Evolutionary conservation across 2,888 invertebrate genomes (phyloP).

Genomic region (Philopedon plagiatum): DNA sequence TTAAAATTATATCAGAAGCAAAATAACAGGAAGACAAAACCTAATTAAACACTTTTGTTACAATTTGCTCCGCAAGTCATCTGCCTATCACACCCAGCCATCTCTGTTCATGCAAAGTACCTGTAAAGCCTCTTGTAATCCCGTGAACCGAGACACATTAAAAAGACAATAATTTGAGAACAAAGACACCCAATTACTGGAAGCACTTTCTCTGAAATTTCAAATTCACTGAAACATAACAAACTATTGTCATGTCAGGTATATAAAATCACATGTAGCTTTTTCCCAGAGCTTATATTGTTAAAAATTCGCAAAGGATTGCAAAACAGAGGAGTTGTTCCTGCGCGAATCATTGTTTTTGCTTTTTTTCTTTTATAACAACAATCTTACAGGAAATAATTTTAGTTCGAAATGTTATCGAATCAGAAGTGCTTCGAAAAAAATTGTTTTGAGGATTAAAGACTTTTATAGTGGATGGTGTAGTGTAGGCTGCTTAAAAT

Average conservation of each 20-base stretch:
- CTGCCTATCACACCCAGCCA: not conserved
- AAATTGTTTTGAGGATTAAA: not conserved
- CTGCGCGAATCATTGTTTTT: not conserved
- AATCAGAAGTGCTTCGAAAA: constrained; percentile 2
- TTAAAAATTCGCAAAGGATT: constrained; percentile 44
- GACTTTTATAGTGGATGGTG: constrained; percentile 1
- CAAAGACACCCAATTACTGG: constrained; percentile 55
- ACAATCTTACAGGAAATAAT: not conserved
- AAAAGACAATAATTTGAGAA: constrained; percentile 48
- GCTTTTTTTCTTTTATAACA: not conserved
- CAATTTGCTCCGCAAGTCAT: not conserved
- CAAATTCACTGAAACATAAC: constrained; percentile 59
- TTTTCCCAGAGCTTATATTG: constrained; percentile 55
- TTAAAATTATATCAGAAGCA: too few relatives aligned
- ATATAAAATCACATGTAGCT: constrained; percentile 55
- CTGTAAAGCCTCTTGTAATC: not conserved
- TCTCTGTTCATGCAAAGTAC: constrained; percentile 5
- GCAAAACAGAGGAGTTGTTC: constrained; percentile 18
- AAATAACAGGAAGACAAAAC: too few relatives aligned
- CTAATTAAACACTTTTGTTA: too few relatives aligned
- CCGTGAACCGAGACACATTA: constrained; percentile 40
- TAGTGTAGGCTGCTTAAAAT: not conserved
- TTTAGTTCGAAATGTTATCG: constrained; percentile 13
- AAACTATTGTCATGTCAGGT: constrained; percentile 47
- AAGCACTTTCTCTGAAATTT: constrained; percentile 61